Base-by-base conservation (phyloP, 1,140 invertebrate genomes). In the Trachymyrmex septentrionalis region DNA sequence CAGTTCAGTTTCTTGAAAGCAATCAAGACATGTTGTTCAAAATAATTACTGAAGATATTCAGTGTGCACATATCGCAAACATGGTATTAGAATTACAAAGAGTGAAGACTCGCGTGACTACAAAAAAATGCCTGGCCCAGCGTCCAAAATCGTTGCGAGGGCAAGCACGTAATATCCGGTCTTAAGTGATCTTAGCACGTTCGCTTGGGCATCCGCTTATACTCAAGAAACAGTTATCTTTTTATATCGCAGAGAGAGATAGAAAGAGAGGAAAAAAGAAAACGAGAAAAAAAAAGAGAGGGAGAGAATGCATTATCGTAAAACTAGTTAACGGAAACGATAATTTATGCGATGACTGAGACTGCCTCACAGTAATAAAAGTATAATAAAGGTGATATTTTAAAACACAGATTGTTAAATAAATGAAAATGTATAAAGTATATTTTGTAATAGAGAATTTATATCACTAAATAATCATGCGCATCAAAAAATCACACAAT, bases 121-220 rank as follows among this genome's bases (percentile, higher is more conserved):
- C 66, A 34, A 77, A 59, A 57, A 84, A 7, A n/a, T 77, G 71
- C 4, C 38, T 87, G 44, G 59, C 38, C n/a, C 48, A 38, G n/a
- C 38, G 34, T 34, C 57, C 48, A 48, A 88, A 87, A 75, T 67
- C 27, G 3, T 24, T 38, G 48, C 44, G 24, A 71, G 6, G 21
- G 50, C 1, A 85, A 16, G n/a, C 57, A 85, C 69, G 38, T 59
- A 63, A 85, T 64, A 71, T 77, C 64, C 73, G 64, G 30, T 87
- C 30, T 21, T 30, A 30, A 27, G 55, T 38, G 75, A 73, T 53
- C 53, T 48, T 24, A 30, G 34, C 38, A 50, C 63, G 73, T 48
- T 64, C 57, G n/a, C 21, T 7, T 55, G 63, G 21, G 16, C 14
- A 44, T 55, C 4, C 27, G 30, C 10, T 53, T 21, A 77, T 55